phyloP scores from a whole-genome alignment of 2,797 vertebrate genomes.

The Xenops minutus region DNA sequence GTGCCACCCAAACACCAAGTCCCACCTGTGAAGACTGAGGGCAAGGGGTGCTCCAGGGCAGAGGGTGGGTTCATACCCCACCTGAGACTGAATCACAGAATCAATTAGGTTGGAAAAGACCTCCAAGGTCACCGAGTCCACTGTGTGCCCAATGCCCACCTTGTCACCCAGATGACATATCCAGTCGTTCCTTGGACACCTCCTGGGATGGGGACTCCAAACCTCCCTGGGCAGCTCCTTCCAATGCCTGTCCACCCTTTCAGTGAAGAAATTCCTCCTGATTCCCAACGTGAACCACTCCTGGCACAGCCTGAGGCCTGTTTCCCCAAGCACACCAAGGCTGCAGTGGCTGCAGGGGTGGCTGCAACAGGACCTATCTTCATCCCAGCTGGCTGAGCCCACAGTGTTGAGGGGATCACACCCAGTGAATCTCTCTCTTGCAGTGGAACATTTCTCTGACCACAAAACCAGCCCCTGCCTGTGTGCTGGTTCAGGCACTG shows the following conservation, averaged over 20 bases:
- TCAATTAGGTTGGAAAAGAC: neutral
- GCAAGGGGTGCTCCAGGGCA: neutral
- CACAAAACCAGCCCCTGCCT: neutral
- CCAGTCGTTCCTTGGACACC: neutral
- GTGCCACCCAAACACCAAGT: neutral
- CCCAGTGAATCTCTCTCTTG: accelerated
- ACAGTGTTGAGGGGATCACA: neutral
- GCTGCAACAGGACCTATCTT: neutral
- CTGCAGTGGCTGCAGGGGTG: neutral
- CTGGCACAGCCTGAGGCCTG: neutral
- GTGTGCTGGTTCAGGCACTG: accelerated
- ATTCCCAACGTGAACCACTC: neutral
- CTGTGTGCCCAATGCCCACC: accelerated
- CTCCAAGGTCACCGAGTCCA: neutral
- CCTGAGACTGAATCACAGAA: neutral
- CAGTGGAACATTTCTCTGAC: neutral
- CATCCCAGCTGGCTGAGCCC: neutral
- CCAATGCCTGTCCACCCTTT: neutral
- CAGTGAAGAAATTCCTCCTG: neutral
- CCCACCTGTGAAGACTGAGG: neutral
- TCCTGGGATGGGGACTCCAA: neutral
- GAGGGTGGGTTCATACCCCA: neutral
- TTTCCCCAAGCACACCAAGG: neutral
- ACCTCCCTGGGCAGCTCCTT: neutral
- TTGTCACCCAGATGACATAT: neutral